These are phyloP conservation scores for Cheilosia grossa DNA, from an alignment of 2,888 invertebrate genomes.

Conservation along the genomic window DNA sequence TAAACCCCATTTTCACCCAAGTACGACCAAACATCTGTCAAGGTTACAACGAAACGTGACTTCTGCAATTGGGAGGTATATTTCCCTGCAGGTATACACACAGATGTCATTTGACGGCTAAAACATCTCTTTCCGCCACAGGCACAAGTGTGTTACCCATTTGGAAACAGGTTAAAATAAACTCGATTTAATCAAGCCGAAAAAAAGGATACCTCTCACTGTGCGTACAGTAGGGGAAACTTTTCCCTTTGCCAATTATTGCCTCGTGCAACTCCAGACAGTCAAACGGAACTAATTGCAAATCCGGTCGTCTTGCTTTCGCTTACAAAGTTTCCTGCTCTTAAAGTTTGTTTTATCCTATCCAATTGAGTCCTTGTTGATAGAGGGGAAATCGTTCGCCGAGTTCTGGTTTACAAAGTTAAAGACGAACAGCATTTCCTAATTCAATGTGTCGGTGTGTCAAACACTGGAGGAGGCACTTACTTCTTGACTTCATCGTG, in stretches of 20 bases:
- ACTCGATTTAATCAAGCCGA: too few species aligned
- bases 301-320: not conserved
- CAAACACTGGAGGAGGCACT: not conserved
- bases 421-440: not conserved
- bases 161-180: too few species aligned
- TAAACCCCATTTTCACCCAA: not conserved
- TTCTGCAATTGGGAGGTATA: not conserved
- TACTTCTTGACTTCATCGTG: not conserved
- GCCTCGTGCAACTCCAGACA: not conserved
- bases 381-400: not conserved
- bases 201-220: too few species aligned
- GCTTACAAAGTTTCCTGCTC: not conserved
- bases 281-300: constrained; percentile 5
- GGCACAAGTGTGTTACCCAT: too few species aligned
- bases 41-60: not conserved
- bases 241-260: not conserved
- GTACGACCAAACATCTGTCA: not conserved
- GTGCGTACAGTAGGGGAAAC: too few species aligned
- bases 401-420: not conserved
- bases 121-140: too few species aligned
- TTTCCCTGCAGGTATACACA: too few species aligned
- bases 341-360: constrained; percentile 4
- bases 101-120: too few species aligned
- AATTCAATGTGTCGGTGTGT: not conserved
- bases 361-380: constrained; percentile 1